Conservation (phyloP, 2,888 invertebrate species). For the Drosophila neotestacea region DNA sequence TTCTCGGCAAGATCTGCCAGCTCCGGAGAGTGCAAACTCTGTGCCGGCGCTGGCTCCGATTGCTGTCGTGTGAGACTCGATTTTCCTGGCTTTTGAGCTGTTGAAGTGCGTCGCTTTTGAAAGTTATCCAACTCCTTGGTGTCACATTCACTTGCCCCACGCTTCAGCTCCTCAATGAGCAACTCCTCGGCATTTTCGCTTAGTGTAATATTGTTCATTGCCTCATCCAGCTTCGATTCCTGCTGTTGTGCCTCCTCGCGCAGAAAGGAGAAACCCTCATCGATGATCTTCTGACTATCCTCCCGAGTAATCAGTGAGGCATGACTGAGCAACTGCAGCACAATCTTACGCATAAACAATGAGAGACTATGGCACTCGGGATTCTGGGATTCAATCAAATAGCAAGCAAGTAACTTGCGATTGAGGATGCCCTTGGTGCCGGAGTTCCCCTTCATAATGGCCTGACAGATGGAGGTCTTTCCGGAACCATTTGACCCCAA, state of each 20-base stretch:
- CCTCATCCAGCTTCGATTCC: slow-evolving; percentile 81
- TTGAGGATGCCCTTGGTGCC: slow-evolving; percentile 86
- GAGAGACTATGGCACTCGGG: slow-evolving; percentile 94
- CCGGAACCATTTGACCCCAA: slow-evolving; percentile 97
- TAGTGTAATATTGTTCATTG: slow-evolving; percentile 82
- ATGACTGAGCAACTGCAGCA: slow-evolving; percentile 93
- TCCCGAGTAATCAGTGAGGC: slow-evolving; percentile 85
- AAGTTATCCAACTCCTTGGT: slow-evolving; percentile 78
- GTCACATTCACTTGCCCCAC: slow-evolving; percentile 75
- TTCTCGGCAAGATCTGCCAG: slow-evolving; percentile 47
- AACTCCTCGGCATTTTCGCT: slow-evolving; percentile 84
- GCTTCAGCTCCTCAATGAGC: slow-evolving; percentile 83
- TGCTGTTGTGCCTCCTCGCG: slow-evolving; percentile 83
- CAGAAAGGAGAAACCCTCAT: slow-evolving; percentile 82
- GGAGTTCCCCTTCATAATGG: slow-evolving; percentile 86
- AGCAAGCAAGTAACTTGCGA: slow-evolving; percentile 92
- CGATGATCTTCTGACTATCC: slow-evolving; percentile 81
- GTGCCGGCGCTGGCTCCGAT: slow-evolving; percentile 84
- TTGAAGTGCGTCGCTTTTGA: slow-evolving; percentile 77
- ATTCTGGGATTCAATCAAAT: slow-evolving; percentile 94
- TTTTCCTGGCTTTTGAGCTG: slow-evolving; percentile 60
- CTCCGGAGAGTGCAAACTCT: slow-evolving; percentile 41
- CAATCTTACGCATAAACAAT: slow-evolving; percentile 93
- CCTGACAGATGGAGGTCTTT: slow-evolving; percentile 95
- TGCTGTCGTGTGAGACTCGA: slow-evolving; percentile 81